Percentiles rank a stretch among this genome's conserved stretches.
These are phyloP conservation scores for Tricholaema leucomelas DNA, from an alignment of 2,113 vertebrate species.

Conservation along the genomic window DNA sequence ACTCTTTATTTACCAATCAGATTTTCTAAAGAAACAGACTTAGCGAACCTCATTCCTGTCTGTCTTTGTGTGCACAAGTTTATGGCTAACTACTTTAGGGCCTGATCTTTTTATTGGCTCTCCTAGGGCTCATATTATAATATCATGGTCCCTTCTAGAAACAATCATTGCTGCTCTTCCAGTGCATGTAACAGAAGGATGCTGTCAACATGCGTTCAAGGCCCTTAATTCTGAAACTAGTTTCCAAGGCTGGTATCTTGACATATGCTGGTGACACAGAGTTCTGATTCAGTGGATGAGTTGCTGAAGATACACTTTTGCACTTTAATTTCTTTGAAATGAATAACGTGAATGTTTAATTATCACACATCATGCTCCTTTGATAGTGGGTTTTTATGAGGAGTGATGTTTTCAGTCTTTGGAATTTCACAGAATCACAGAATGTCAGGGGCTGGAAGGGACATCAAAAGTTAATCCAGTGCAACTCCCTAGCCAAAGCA, in stretches of 20 bases:
- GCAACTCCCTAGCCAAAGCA: too few relatives aligned
- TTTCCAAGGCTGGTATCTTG: background rate
- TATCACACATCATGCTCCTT: background rate
- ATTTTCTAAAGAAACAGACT: background rate
- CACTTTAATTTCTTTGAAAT: background rate
- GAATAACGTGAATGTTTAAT: background rate
- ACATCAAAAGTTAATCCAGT: too few relatives aligned
- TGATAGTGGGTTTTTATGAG: background rate
- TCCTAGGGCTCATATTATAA: background rate
- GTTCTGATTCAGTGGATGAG: background rate
- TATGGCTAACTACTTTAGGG: background rate
- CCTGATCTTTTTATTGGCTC: background rate
- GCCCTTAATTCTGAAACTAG: background rate
- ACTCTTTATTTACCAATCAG: background rate
- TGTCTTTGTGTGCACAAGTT: background rate
- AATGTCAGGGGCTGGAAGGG: too few relatives aligned
- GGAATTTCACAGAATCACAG: background rate
- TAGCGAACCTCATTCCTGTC: background rate
- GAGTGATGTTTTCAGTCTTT: background rate
- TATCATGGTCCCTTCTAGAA: background rate
- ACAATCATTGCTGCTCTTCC: background rate
- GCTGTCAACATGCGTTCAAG: background rate
- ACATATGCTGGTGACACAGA: background rate
- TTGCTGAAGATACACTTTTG: background rate
- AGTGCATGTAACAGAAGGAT: background rate